These are phyloP conservation scores for Synanthedon tipuliformis DNA, from an alignment of 2,888 invertebrate genomes.

Conservation along the genomic window DNA sequence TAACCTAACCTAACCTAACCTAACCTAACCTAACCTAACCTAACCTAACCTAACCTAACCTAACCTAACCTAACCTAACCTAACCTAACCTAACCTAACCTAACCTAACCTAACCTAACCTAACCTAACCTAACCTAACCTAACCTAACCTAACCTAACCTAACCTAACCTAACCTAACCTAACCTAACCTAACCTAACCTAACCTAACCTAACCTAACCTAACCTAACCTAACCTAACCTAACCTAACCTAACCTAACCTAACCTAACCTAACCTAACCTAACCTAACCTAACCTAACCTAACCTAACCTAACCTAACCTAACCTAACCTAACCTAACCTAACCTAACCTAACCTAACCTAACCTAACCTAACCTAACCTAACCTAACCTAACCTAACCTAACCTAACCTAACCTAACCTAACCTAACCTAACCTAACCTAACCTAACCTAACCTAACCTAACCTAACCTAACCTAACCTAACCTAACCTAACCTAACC, in stretches of 20 bases:
- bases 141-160: conserved; percentile 1
- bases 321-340: background rate
- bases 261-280: background rate
- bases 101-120: conserved; percentile 1
- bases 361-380: background rate
- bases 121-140: conserved; percentile 1
- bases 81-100: conserved; percentile 1
- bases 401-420: background rate
- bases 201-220: conserved; percentile 4
- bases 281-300: background rate
- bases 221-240: background rate
- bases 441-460: background rate
- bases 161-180: conserved; percentile 6
- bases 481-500: background rate
- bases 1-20: no score
- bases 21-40: no score
- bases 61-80: conserved; percentile 1
- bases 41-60: conserved; percentile 1
- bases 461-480: background rate
- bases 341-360: background rate
- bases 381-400: background rate
- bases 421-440: background rate
- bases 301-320: background rate
- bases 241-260: background rate
- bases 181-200: conserved; percentile 6